Percentiles rank a stretch among this genome's conserved stretches.
Evolutionary conservation across 2,888 invertebrate genomes (phyloP).

Genomic region (Lutraria lutraria): DNA sequence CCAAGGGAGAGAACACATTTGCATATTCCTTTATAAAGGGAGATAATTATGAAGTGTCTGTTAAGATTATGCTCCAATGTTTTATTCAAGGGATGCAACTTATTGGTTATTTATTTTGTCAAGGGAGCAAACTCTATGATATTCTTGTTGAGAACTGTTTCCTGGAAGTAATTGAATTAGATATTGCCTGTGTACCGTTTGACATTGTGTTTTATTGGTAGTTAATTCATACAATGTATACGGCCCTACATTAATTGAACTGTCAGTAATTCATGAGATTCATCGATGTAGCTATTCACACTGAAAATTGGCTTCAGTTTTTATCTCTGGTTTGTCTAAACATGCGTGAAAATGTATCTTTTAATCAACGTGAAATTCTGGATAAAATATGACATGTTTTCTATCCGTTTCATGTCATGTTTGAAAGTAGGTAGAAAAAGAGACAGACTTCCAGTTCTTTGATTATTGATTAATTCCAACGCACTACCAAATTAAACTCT

Average conservation of each 20-base stretch:
- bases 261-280: neutral
- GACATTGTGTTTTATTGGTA: neutral
- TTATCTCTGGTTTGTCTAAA: slow-evolving; percentile 4
- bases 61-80: neutral
- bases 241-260: slow-evolving; percentile 14
- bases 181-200: neutral
- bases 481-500: neutral
- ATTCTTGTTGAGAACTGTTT: neutral
- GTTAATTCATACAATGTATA: slow-evolving; percentile 19
- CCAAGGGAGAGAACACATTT: neutral
- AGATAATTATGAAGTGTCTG: neutral
- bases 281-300: neutral
- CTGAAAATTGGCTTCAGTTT: slow-evolving; percentile 11
- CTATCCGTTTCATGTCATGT: neutral
- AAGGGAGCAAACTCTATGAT: neutral
- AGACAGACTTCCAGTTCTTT: neutral
- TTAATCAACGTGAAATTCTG: neutral
- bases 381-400: slow-evolving; percentile 1
- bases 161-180: neutral
- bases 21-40: neutral
- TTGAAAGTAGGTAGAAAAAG: neutral
- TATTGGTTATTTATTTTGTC: neutral
- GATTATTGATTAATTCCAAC: slow-evolving; percentile 1
- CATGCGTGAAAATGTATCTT: slow-evolving; percentile 8
- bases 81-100: neutral